Evolutionary conservation across 2,797 vertebrate genomes (phyloP).

Genomic region (Eospalax fontanierii): DNA sequence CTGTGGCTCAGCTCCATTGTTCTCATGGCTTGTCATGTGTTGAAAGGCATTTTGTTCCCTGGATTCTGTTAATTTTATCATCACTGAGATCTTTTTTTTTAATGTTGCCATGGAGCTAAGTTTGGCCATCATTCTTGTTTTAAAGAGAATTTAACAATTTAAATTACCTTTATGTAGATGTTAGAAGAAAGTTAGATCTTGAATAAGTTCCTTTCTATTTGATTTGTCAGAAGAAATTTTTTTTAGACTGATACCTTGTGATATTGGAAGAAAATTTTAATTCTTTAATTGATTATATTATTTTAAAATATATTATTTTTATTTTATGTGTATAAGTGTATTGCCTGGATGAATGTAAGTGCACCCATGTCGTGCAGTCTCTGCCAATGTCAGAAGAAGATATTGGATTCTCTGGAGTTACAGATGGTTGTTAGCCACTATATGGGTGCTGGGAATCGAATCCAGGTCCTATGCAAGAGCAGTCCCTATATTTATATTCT

Average conservation of each 20-base stretch:
- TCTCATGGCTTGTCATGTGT: not conserved
- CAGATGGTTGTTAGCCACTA: too few species aligned
- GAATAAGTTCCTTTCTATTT: not conserved
- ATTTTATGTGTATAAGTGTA: too few species aligned
- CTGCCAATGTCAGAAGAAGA: too few species aligned
- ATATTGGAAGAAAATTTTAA: slow-evolving; percentile 10
- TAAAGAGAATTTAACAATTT: not conserved
- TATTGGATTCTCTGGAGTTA: too few species aligned
- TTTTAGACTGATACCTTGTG: not conserved
- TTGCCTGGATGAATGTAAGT: too few species aligned
- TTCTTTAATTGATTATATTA: slow-evolving; percentile 1
- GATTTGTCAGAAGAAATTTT: slow-evolving; percentile 38
- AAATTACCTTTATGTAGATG: not conserved
- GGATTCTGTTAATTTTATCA: not conserved
- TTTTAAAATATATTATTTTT: not conserved
- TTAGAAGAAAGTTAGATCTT: not conserved
- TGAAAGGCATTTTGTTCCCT: not conserved
- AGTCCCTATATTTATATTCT: not conserved
- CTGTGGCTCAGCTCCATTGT: not conserved
- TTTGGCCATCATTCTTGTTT: slow-evolving; percentile 15
- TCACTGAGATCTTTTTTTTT: not conserved
- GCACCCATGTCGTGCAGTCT: too few species aligned
- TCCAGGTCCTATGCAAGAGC: too few species aligned
- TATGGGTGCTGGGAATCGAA: too few species aligned
- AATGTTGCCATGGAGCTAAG: not conserved